Conservation (phyloP, 2,888 invertebrate genomes). For the Ennomos fuscantarius region DNA sequence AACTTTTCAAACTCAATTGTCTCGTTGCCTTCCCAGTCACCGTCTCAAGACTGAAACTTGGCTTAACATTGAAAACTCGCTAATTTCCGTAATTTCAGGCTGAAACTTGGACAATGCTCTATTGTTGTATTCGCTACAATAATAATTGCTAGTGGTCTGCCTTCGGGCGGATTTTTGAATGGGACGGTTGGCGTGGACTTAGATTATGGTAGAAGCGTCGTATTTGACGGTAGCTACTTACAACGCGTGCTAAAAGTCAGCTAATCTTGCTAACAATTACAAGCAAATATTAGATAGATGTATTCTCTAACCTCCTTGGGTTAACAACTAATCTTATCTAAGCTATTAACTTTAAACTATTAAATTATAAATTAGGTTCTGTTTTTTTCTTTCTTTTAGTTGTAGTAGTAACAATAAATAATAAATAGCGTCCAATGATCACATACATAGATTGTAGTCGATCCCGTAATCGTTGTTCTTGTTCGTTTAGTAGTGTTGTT, state of each 20-base stretch:
- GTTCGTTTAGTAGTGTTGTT: too few species aligned
- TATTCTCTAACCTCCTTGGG: too few species aligned
- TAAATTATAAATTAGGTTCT: too few species aligned
- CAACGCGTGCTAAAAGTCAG: neutral
- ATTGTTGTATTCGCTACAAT: constrained; percentile 56
- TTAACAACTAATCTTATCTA: too few species aligned
- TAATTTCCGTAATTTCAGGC: constrained; percentile 40
- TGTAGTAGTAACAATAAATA: too few species aligned
- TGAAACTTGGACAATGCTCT: constrained; percentile 46
- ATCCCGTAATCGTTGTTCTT: too few species aligned
- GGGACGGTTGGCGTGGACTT: constrained; percentile 38
- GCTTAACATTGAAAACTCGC: constrained; percentile 30
- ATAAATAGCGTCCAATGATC: too few species aligned
- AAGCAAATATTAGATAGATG: too few species aligned
- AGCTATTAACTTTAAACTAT: too few species aligned
- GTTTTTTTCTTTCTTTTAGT: too few species aligned
- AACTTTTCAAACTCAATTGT: constrained; percentile 27
- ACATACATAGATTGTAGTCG: too few species aligned
- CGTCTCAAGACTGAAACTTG: constrained; percentile 5
- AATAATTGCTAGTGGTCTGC: constrained; percentile 53
- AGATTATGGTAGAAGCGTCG: constrained; percentile 5
- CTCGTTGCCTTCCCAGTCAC: constrained; percentile 11
- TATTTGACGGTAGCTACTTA: neutral
- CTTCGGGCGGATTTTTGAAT: constrained; percentile 56
- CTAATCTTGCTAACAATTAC: neutral